Conservation (phyloP, 2,797 vertebrate species). For the Martes flavigula region DNA sequence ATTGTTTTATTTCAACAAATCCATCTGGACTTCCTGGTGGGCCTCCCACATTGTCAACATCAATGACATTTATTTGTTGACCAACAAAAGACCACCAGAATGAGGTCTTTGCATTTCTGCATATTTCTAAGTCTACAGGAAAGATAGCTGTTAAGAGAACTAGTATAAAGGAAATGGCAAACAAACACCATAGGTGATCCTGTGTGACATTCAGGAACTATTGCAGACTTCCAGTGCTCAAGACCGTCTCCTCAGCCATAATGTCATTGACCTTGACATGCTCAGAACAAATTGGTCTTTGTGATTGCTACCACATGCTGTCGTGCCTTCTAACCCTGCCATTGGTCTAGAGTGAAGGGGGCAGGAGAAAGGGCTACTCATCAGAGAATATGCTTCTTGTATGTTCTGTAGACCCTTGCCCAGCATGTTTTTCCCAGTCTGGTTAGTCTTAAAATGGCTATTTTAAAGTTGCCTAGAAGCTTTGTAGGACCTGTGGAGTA, state of each 20-base stretch:
- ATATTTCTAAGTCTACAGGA: not conserved
- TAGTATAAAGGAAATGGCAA: not conserved
- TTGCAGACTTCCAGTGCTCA: not conserved
- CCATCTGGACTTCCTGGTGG: slow-evolving; percentile 70
- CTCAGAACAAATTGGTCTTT: slow-evolving; percentile 76
- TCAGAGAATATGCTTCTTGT: slow-evolving; percentile 53
- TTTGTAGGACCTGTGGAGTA: not conserved
- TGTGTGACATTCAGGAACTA: slow-evolving; percentile 52
- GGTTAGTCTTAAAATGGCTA: not conserved
- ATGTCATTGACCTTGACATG: slow-evolving; percentile 78
- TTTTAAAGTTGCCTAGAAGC: not conserved
- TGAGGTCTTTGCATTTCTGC: slow-evolving; percentile 51
- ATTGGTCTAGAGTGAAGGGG: not conserved
- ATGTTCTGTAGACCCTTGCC: not conserved
- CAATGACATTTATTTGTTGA: slow-evolving; percentile 63
- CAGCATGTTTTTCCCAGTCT: not conserved
- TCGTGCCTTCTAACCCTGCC: slow-evolving; percentile 11
- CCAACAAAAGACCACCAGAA: slow-evolving; percentile 62
- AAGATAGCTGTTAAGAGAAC: not conserved
- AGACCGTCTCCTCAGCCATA: slow-evolving; percentile 26
- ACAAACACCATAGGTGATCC: slow-evolving; percentile 41
- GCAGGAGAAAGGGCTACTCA: not conserved
- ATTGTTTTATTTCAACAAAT: slow-evolving; percentile 74
- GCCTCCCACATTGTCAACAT: slow-evolving; percentile 71
- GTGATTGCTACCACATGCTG: slow-evolving; percentile 75